A percentile compares a stretch with the other conserved stretches of the same genome.
Evolutionary conservation across 2,888 invertebrate species (phyloP).

Genomic region (Anthophora plumipes): DNA sequence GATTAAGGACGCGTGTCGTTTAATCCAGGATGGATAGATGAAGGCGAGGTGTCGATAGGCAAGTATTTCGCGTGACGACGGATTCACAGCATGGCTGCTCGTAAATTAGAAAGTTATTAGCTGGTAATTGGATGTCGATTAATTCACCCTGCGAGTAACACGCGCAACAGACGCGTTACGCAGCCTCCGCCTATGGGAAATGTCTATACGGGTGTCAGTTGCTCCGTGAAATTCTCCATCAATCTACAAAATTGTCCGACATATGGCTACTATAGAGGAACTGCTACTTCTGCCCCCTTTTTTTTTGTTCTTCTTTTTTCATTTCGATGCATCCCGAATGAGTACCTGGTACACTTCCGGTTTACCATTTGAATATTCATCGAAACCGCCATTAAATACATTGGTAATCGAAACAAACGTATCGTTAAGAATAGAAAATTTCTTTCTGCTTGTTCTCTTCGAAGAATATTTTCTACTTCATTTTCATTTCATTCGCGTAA

Average conservation of each 20-base stretch:
- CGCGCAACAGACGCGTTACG: slow-evolving; percentile 33
- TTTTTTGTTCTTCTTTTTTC: too few relatives aligned
- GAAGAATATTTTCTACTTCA: too few relatives aligned
- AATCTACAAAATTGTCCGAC: slow-evolving; percentile 78
- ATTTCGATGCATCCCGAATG: slow-evolving; percentile 24
- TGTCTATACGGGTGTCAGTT: slow-evolving; percentile 78
- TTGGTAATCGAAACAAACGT: neutral
- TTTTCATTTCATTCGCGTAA: too few relatives aligned
- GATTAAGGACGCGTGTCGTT: too few relatives aligned
- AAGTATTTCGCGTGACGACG: neutral
- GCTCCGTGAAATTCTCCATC: slow-evolving; percentile 80
- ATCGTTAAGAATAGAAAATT: too few relatives aligned
- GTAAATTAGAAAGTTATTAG: slow-evolving; percentile 76
- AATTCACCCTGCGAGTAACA: slow-evolving; percentile 69
- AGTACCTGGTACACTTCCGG: slow-evolving; percentile 39
- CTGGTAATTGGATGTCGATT: slow-evolving; percentile 72
- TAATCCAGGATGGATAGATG: neutral
- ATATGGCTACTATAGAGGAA: slow-evolving; percentile 70
- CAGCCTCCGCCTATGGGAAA: slow-evolving; percentile 53
- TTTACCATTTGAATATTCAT: slow-evolving; percentile 42
- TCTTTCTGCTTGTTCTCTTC: too few relatives aligned
- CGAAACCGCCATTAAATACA: neutral
- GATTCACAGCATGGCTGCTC: slow-evolving; percentile 11
- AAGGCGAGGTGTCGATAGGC: slow-evolving; percentile 52
- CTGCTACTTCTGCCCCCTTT: slow-evolving; percentile 18